These are phyloP conservation scores for Aspidoscelis tigris DNA, from an alignment of 2,113 vertebrate genomes.

Conservation along the genomic window DNA sequence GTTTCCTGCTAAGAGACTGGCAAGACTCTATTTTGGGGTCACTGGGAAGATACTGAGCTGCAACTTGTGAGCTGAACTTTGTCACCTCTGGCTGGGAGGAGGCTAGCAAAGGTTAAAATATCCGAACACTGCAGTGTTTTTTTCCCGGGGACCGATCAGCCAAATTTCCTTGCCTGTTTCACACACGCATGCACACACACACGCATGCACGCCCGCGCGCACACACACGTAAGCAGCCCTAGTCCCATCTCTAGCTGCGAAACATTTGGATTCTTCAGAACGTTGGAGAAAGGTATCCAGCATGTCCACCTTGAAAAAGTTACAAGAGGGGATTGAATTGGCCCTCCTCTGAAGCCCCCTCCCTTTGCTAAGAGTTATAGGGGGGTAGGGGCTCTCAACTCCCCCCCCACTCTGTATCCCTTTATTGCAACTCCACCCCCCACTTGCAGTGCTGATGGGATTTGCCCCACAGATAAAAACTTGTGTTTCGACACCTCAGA, in stretches of 20 bases:
- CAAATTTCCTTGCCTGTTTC: conserved; percentile 23
- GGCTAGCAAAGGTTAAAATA: conserved; percentile 98
- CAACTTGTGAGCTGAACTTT: conserved; percentile 93
- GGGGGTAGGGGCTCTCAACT: neutral
- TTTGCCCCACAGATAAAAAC: neutral
- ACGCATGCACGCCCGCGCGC: too few species aligned
- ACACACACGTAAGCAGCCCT: conserved; percentile 36
- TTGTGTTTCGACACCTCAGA: neutral
- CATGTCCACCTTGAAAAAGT: neutral
- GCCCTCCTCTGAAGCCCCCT: neutral
- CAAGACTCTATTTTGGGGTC: conserved; percentile 89
- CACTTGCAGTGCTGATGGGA: too few species aligned
- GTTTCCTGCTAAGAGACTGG: conserved; percentile 90
- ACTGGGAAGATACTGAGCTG: conserved; percentile 88
- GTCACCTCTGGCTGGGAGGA: conserved; percentile 90
- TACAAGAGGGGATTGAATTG: neutral
- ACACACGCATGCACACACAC: too few species aligned
- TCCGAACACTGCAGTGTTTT: conserved; percentile 69
- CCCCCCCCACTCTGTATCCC: neutral
- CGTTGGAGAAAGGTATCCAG: conserved; percentile 9
- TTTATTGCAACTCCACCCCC: neutral
- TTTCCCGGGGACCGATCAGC: conserved; percentile 62
- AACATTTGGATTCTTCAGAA: conserved; percentile 27
- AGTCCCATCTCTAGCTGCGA: conserved; percentile 30
- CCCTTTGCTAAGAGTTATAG: neutral